Base-by-base conservation (phyloP, 92 coral and sea anemone genomes). In the Pocillopora meandrina region DNA sequence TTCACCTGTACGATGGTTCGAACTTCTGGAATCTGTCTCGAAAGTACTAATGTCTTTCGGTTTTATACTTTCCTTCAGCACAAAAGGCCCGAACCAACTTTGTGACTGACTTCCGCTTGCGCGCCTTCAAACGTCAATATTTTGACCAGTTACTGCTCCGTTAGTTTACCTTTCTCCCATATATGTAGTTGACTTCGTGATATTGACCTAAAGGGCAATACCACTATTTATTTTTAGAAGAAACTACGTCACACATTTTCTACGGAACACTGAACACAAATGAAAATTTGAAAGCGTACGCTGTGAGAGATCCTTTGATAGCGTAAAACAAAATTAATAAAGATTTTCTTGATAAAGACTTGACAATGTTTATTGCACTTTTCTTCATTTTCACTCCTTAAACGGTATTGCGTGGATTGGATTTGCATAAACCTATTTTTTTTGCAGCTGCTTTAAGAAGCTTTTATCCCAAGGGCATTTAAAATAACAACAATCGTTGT, bases 81-180 rank as follows among this genome's bases (percentile, higher is more conserved):
- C 52, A 42, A 42, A 42, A 42, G 52, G 5, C 52, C 52, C 52
- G 52, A 42, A 42, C 52, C 52, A 42, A 42, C 52, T 3, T 42
- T 42, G 8, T 42, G 2, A 42, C 8, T 0, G 52, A 42, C 52
- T 42, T 42, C 52, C 52, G 52, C 52, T 42, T 42, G 52, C 52
- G 52, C 52, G 26, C 10, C 31, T 14, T 49, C 12, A 49, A 12
- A 56, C 3, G 16, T 10, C 9, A 75, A 75, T 60, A 73, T 31
- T 65, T 60, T 79, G 73, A 65, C 17, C 64, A 16, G 58, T 11
- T 77, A 10, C 52, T 58, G 12, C 70, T 17, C 35, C 1, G 34
- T 20, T n/a, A 23, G 16, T 2, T 16, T 77, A n/a, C n/a, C 72
- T 47, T 42, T 47, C 63, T 77, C 83, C 83, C 83, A 79, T 65